phyloP scores from a whole-genome alignment of 2,113 vertebrate species.

The Psittacus erithacus region DNA sequence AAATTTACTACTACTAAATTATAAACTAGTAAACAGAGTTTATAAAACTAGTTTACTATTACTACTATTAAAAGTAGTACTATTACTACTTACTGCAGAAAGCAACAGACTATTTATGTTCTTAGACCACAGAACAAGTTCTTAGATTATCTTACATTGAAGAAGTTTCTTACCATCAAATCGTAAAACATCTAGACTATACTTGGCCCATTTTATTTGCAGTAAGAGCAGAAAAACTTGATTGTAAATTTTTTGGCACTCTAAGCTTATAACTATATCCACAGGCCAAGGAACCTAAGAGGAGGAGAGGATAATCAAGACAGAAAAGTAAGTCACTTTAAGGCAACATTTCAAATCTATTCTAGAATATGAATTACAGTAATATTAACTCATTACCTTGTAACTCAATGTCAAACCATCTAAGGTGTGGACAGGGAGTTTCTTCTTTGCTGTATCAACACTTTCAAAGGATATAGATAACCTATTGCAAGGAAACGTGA shows the following conservation, averaged over 20 bases:
- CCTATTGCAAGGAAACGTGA: conserved; percentile 67
- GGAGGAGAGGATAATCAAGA: background rate
- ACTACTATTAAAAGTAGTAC: too few species aligned
- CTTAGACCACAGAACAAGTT: background rate
- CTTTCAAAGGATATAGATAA: conserved; percentile 91
- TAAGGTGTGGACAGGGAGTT: conserved; percentile 92
- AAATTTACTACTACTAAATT: too few species aligned
- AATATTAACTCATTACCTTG: conserved; percentile 79
- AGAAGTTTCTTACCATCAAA: conserved; percentile 87
- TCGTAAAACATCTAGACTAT: conserved; percentile 92
- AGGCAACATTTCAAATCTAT: background rate
- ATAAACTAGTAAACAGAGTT: too few species aligned
- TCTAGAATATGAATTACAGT: background rate
- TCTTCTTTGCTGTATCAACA: conserved; percentile 89
- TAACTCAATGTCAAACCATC: conserved; percentile 94
- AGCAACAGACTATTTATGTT: background rate
- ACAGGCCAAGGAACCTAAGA: conserved; percentile 97
- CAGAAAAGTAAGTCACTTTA: background rate
- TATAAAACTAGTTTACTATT: too few species aligned
- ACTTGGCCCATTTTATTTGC: conserved; percentile 99
- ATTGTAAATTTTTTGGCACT: conserved; percentile 99
- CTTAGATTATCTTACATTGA: background rate
- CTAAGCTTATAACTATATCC: conserved; percentile 96
- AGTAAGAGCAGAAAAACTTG: conserved; percentile 95
- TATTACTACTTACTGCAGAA: background rate